Percentiles rank a stretch among this genome's conserved stretches.
phyloP scores from a whole-genome alignment of 2,888 invertebrate genomes.

The Pammene fasciana region DNA sequence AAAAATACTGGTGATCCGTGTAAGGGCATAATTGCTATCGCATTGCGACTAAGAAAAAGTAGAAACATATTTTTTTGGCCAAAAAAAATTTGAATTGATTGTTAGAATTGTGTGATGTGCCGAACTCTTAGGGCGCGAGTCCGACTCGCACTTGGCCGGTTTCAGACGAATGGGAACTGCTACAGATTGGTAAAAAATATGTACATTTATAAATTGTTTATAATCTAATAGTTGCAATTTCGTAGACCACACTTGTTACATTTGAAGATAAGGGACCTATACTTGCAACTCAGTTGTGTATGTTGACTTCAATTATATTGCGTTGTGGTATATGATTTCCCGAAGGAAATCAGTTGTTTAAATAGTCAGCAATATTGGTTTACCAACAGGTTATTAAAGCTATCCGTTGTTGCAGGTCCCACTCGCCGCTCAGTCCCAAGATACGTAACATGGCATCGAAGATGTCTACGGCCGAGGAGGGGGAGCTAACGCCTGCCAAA shows the following conservation, averaged over 20 bases:
- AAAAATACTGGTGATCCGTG: no score
- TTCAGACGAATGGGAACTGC: no score
- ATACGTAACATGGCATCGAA: constrained; percentile 78
- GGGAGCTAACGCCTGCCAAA: constrained; percentile 86
- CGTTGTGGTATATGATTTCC: constrained; percentile 12
- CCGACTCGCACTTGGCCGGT: no score
- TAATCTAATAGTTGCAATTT: background rate
- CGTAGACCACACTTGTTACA: background rate
- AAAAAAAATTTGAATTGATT: no score
- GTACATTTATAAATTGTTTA: no score
- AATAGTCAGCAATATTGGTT: background rate
- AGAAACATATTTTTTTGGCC: no score
- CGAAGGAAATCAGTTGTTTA: constrained; percentile 16
- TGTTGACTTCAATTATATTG: background rate
- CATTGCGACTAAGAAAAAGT: no score
- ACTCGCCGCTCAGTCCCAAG: constrained; percentile 86
- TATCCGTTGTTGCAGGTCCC: constrained; percentile 71
- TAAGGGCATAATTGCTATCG: no score
- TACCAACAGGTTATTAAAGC: background rate
- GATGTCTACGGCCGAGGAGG: constrained; percentile 82
- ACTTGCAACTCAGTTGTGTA: background rate
- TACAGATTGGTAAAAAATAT: no score
- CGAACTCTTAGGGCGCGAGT: no score
- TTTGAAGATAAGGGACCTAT: background rate
- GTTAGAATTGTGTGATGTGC: no score